Evolutionary conservation across 2,113 vertebrate species (phyloP).

Genomic region (Sporophila hypoxantha): DNA sequence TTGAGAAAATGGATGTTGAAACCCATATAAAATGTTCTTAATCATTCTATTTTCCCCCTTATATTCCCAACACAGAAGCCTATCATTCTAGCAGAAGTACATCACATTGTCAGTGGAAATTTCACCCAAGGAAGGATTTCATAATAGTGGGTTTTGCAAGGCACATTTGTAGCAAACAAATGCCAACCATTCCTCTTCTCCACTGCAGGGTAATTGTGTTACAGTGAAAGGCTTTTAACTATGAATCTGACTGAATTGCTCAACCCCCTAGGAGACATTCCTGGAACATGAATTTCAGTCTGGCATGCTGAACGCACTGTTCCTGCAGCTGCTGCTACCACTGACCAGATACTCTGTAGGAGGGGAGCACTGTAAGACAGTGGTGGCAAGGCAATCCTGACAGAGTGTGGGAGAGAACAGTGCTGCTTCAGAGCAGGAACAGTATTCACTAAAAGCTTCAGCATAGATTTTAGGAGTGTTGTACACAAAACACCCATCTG

Average conservation of each 20-base stretch:
- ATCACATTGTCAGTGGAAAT: neutral
- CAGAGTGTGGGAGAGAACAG: neutral
- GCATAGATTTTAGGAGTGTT: neutral
- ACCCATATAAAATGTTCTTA: neutral
- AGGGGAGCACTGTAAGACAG: neutral
- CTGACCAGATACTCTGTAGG: constrained; percentile 26
- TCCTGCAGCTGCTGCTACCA: constrained; percentile 43
- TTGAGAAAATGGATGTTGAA: neutral
- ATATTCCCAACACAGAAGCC: neutral
- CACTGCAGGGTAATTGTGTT: constrained; percentile 38
- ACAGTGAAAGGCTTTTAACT: constrained; percentile 52
- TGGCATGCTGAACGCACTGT: constrained; percentile 34
- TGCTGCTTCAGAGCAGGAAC: neutral
- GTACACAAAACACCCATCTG: neutral
- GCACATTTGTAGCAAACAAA: constrained; percentile 33
- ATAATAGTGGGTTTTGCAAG: neutral
- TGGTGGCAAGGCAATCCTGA: neutral
- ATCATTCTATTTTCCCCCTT: neutral
- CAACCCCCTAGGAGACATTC: constrained; percentile 60
- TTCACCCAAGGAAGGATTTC: constrained; percentile 1
- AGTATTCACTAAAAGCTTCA: neutral
- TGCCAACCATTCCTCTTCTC: constrained; percentile 19
- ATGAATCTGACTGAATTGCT: constrained; percentile 42
- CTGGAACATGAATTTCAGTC: constrained; percentile 61
- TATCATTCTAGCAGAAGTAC: neutral